Percentiles rank a stretch among this genome's conserved stretches.
Evolutionary conservation across 1,140 invertebrate genomes (phyloP).

Genomic region (Antheraea pernyi): DNA sequence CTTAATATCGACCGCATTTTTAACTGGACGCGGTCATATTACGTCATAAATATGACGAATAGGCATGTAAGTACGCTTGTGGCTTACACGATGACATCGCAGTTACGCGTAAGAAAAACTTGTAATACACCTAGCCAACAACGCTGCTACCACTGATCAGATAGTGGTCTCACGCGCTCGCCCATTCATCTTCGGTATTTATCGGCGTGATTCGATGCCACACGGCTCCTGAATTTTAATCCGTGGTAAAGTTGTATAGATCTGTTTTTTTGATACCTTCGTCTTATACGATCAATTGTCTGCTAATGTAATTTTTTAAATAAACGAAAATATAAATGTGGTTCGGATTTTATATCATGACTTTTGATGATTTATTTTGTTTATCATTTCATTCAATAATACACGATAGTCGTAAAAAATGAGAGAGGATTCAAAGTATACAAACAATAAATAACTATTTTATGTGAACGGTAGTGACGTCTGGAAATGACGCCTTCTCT

Average conservation of each 20-base stretch:
- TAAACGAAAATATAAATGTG: constrained; percentile 1
- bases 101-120: constrained; percentile 49
- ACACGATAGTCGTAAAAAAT: background rate
- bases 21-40: constrained; percentile 50
- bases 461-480: too few species aligned
- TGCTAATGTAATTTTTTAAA: constrained; percentile 8
- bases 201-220: constrained; percentile 58
- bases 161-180: constrained; percentile 63
- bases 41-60: constrained; percentile 69
- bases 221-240: constrained; percentile 36
- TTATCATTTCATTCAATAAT: background rate
- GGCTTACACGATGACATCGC: constrained; percentile 44
- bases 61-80: constrained; percentile 48
- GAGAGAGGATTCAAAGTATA: background rate
- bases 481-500: too few species aligned
- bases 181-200: constrained; percentile 65
- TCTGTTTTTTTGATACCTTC: constrained; percentile 1
- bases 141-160: constrained; percentile 40
- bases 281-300: constrained; percentile 9
- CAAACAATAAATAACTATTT: too few species aligned
- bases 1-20: constrained; percentile 11
- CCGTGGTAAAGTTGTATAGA: constrained; percentile 38
- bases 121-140: constrained; percentile 42
- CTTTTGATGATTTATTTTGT: background rate
- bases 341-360: background rate